Evolutionary conservation across 1,140 invertebrate genomes (phyloP), one percentile per base, ranked within the genome.

Genomic region (Bombus balteatus): DNA sequence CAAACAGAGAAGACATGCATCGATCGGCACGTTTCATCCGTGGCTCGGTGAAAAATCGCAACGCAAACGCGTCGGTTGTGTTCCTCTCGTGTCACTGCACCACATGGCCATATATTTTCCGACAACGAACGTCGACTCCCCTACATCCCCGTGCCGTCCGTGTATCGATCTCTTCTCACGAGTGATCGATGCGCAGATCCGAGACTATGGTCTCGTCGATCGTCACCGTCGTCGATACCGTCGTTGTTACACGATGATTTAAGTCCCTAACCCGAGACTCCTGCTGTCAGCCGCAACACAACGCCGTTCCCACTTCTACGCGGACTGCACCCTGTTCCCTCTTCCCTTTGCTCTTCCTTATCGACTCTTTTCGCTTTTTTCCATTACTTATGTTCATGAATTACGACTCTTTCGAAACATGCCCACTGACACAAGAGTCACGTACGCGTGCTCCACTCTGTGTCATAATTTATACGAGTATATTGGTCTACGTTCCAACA

Each of bases 271-370:
- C 80, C 89, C 87, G 84, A 91, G 91, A 91, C 93, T 93, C 92
- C 93, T 86, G 91, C 93, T 93, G 92, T 92, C 92, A 92, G 85
- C 57, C 84, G 75, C 88, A 89, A 91, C 89, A 92, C 89, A 91
- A 88, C 89, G 89, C 86, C 89, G 84, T 88, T 90, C 89, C 89
- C 89, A 88, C 84, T 91, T 91, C 87, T 81, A 88, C 85, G 83
- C 86, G 85, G 3, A 66, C 71, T 82, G 72, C 75, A 74, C 70
- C 65, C 70, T 79, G 76, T 85, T 66, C 41, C 68, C 41, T 72
- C 53, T 43, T 39, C 32, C 57, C 68, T 32, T 43, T 32, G 34
- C 68, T 32, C 62, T 34, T 41, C 25, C 70, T 70, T 62, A 32
- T 80, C 66, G 6, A 47, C 57, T 47, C n/a, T 18, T 39, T 37